These are phyloP conservation scores for Tilapia sparmanii DNA, from an alignment of 2,113 vertebrate species.

Conservation along the genomic window DNA sequence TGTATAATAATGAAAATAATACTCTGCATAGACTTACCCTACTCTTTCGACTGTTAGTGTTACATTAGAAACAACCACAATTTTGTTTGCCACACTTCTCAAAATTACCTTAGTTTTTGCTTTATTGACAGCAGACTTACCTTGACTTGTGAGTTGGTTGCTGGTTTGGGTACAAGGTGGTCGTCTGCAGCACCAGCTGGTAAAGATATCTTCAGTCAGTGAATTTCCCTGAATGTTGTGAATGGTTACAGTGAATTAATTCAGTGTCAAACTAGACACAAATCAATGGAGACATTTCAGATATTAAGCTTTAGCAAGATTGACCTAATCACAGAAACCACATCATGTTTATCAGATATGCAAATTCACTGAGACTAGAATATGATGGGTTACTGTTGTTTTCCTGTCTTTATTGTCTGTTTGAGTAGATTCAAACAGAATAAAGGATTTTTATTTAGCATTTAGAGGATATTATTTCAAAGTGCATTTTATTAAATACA, in stretches of 20 bases:
- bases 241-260: not conserved
- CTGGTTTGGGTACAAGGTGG: not conserved
- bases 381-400: not conserved
- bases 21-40: not conserved
- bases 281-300: not conserved
- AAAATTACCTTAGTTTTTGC: rapidly evolving
- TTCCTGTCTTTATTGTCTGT: not conserved
- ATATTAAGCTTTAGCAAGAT: not conserved
- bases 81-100: not conserved
- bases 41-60: not conserved
- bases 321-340: not conserved
- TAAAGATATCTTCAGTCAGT: not conserved
- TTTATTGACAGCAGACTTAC: not conserved
- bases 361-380: not conserved
- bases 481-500: not conserved
- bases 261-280: not conserved
- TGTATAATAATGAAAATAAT: not conserved
- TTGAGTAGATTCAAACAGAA: not conserved
- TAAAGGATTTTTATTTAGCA: not conserved
- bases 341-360: not conserved
- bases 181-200: not conserved
- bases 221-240: not conserved
- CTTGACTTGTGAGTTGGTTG: not conserved
- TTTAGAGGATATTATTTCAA: not conserved
- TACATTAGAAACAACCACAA: not conserved